Conservation (phyloP, 2,797 vertebrate species). For the Acanthiza pusilla region DNA sequence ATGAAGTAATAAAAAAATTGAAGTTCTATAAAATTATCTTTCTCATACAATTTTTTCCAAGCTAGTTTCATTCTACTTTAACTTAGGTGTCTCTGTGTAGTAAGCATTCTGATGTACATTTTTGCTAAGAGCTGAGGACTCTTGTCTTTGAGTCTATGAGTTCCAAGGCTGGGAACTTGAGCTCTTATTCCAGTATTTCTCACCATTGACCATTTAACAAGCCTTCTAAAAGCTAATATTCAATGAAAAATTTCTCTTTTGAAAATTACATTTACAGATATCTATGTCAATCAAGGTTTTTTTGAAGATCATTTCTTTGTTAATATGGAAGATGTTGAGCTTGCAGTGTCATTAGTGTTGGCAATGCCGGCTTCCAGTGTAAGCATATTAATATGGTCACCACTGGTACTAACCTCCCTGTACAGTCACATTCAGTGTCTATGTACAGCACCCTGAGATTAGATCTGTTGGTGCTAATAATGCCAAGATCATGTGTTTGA, state of each 20-base stretch:
- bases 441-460: accelerated
- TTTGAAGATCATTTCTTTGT: not conserved
- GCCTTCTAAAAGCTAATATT: not conserved
- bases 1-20: not conserved
- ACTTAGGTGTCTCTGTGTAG: not conserved
- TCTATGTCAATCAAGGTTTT: not conserved
- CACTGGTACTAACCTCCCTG: not conserved
- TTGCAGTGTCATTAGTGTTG: not conserved
- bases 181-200: not conserved
- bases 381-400: not conserved
- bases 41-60: not conserved
- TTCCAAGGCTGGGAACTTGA: not conserved
- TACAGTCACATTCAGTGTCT: not conserved
- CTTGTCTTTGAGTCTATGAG: not conserved
- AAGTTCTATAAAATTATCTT: not conserved
- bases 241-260: not conserved
- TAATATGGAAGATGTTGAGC: not conserved
- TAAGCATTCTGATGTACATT: not conserved
- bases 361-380: not conserved
- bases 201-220: not conserved
- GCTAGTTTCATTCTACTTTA: not conserved
- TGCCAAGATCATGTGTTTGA: not conserved
- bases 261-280: not conserved
- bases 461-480: not conserved
- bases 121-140: not conserved